Evolutionary conservation across 1,140 invertebrate species (phyloP), one percentile per base, ranked within the genome.

Genomic region (Parasteatoda tepidariorum): DNA sequence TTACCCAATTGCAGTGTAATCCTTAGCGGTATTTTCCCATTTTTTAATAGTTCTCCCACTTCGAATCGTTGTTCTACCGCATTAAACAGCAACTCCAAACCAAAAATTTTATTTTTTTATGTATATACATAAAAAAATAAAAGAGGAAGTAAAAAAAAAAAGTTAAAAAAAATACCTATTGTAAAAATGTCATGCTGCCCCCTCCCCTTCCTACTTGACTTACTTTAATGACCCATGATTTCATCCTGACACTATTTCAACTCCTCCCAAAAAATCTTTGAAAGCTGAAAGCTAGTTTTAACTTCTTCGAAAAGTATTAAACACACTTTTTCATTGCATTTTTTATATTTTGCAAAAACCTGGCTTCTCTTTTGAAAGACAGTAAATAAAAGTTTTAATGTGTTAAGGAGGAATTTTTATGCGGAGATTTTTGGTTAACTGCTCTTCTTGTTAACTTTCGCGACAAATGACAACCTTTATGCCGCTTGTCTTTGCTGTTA

Each of bases 351-450:
- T 13, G 38, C 13, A 41, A 41, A 41, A 41, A 5, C 13, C 38
- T 41, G 5, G 5, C 31, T 33, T 9, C 30, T 31, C 26, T 22
- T 15, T 26, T 4, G 18, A 3, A 22, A 15, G 55, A 24, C 55
- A 59, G 18, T 59, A 74, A 74, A 74, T 74, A 74, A 41, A 41
- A 74, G n/a, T 74, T 71, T 73, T 73, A 41, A 71, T 74, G 70
- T 24, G 18, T 6, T 59, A 15, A 3, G 22, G 3, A 31, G 55
- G 54, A 55, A 41, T 59, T 74, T 74, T 74, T 74, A 59, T 74
- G 54, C 38, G 7, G 18, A 59, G n/a, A 30, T 59, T 30, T 30
- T 74, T 71, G 55, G 68, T 71, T 55, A 38, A 30, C 38, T 55
- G 13, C 24, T 31, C 28, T 28, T 13, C 68, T 71, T 30, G 38